A percentile compares a stretch with the other conserved stretches of the same genome.
These are phyloP conservation scores for Bovichtus variegatus DNA, from an alignment of 2,797 vertebrate species.

Conservation along the genomic window DNA sequence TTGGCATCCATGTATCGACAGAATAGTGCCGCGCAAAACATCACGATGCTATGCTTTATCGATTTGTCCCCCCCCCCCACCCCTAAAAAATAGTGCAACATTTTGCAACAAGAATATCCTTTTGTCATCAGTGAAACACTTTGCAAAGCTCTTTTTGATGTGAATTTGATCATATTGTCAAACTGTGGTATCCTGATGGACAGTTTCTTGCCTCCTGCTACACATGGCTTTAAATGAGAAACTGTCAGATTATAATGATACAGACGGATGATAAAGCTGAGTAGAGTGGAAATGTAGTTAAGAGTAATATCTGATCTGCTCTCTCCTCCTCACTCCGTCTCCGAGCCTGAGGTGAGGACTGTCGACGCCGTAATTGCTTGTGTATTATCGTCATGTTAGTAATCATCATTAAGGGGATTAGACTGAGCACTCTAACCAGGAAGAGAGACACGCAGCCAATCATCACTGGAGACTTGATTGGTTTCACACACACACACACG, in stretches of 20 bases:
- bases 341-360: slow-evolving; percentile 34
- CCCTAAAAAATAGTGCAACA: not conserved
- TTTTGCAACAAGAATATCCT: not conserved
- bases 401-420: slow-evolving; percentile 73
- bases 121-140: not conserved
- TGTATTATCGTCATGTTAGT: slow-evolving; percentile 56
- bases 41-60: no score
- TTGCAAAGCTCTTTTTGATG: not conserved
- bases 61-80: no score
- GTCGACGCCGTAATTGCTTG: slow-evolving; percentile 32
- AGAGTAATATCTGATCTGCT: slow-evolving; percentile 4
- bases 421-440: slow-evolving; percentile 47
- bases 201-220: slow-evolving; percentile 2
- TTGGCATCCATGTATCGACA: no score
- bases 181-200: not conserved
- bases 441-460: slow-evolving; percentile 52
- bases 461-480: slow-evolving; percentile 56
- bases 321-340: not conserved
- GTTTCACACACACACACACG: slow-evolving; percentile 27
- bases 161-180: not conserved
- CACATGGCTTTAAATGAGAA: not conserved
- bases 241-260: not conserved
- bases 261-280: slow-evolving; percentile 10
- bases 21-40: no score
- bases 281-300: not conserved